phyloP scores from a whole-genome alignment of 2,888 invertebrate genomes.

The Drosophila borealis region DNA sequence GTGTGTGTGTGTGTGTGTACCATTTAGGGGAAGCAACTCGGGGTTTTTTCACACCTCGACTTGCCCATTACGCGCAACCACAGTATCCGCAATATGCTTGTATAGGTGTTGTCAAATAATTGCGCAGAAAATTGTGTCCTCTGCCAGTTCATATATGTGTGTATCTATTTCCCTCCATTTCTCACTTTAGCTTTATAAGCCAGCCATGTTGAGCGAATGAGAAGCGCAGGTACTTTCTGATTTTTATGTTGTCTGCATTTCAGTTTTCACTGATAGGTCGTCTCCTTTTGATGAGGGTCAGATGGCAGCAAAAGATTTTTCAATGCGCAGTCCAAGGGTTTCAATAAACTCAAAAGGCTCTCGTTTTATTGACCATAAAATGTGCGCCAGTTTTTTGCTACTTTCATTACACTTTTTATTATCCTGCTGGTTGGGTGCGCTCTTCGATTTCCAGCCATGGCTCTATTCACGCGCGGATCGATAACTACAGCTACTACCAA shows the following conservation, averaged over 20 bases:
- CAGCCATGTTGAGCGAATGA: constrained; percentile 27
- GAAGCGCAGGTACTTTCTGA: constrained; percentile 60
- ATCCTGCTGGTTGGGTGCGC: constrained; percentile 2
- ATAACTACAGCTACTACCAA: constrained; percentile 21
- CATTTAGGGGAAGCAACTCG: constrained; percentile 18
- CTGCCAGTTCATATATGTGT: not conserved
- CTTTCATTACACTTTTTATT: constrained; percentile 53
- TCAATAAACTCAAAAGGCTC: constrained; percentile 69
- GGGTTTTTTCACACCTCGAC: constrained; percentile 51
- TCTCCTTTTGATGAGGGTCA: constrained; percentile 41
- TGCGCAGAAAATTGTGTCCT: constrained; percentile 39
- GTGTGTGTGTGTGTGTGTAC: constrained; percentile 9
- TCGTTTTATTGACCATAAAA: constrained; percentile 76
- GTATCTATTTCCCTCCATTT: not conserved
- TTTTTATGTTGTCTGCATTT: constrained; percentile 71
- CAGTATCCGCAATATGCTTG: constrained; percentile 68
- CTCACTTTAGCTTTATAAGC: not conserved
- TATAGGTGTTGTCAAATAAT: constrained; percentile 64
- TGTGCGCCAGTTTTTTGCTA: constrained; percentile 29
- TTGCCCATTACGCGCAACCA: constrained; percentile 49
- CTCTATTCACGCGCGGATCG: constrained; percentile 29
- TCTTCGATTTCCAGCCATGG: constrained; percentile 36
- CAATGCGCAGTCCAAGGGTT: constrained; percentile 68
- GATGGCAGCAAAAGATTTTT: constrained; percentile 58
- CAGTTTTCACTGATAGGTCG: constrained; percentile 34